phyloP scores from a whole-genome alignment of 2,797 vertebrate species.

The Intellagama lesueurii region DNA sequence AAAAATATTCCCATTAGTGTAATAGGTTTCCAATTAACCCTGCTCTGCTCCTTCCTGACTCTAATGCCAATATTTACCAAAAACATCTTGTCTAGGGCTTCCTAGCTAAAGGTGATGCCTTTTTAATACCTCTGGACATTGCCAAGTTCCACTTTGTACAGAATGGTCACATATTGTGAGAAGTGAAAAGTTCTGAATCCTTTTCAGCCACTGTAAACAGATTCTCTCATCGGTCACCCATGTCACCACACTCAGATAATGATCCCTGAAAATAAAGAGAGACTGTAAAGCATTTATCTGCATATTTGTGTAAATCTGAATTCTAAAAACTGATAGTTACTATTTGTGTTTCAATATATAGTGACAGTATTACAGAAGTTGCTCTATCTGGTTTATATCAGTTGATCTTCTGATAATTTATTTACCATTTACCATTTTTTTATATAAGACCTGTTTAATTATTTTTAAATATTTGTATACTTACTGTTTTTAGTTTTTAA shows the following conservation, averaged over 20 bases:
- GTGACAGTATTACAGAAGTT: background rate
- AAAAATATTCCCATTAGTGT: background rate
- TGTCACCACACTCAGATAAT: conserved; percentile 91
- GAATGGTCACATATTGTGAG: conserved; percentile 87
- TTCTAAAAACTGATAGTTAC: background rate
- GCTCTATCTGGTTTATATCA: background rate
- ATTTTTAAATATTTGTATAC: too few species aligned
- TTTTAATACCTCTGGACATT: conserved; percentile 71
- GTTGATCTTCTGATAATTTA: background rate
- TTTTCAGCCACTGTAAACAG: conserved; percentile 91
- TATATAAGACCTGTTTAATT: too few species aligned
- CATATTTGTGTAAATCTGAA: background rate
- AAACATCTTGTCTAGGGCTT: background rate
- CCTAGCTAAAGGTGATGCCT: background rate
- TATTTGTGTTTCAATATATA: background rate
- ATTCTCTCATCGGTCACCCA: conserved; percentile 91
- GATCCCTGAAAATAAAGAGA: conserved; percentile 83
- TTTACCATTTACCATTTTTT: background rate
- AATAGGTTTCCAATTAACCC: background rate
- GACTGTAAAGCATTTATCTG: background rate
- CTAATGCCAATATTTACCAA: background rate
- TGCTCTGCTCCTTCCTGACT: background rate
- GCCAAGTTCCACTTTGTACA: conserved; percentile 54
- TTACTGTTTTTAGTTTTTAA: too few species aligned
- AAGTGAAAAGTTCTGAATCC: conserved; percentile 91